These are phyloP conservation scores for Drosophila fungiperda DNA, from an alignment of 2,888 invertebrate genomes.

Conservation along the genomic window DNA sequence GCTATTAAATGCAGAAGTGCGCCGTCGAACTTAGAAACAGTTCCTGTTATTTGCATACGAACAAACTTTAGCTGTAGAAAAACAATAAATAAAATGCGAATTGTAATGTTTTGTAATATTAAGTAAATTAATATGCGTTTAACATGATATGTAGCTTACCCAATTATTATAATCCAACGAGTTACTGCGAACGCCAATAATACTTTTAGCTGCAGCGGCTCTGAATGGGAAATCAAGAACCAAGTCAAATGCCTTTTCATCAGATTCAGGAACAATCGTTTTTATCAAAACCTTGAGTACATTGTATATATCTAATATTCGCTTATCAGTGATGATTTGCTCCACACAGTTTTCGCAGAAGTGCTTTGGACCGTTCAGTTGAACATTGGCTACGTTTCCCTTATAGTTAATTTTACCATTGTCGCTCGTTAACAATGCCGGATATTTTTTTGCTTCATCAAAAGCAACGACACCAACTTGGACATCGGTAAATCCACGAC, in stretches of 20 bases:
- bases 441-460: constrained; percentile 86
- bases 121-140: neutral
- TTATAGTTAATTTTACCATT: constrained; percentile 86
- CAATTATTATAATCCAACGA: constrained; percentile 86
- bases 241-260: constrained; percentile 88
- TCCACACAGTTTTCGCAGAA: constrained; percentile 69
- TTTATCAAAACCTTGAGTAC: constrained; percentile 63
- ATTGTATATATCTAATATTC: constrained; percentile 74
- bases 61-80: constrained; percentile 73
- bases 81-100: neutral
- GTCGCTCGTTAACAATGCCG: constrained; percentile 87
- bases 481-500: constrained; percentile 86
- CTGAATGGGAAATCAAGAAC: constrained; percentile 90
- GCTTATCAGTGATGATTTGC: constrained; percentile 69
- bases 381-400: constrained; percentile 84
- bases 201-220: constrained; percentile 90
- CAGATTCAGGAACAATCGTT: constrained; percentile 83
- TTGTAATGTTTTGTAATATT: neutral
- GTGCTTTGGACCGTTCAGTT: constrained; percentile 82
- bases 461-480: constrained; percentile 87
- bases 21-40: constrained; percentile 86
- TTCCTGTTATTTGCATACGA: constrained; percentile 71
- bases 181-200: constrained; percentile 89
- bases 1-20: constrained; percentile 88
- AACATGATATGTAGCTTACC: constrained; percentile 55